These are phyloP conservation scores for Arvicanthis niloticus DNA, from an alignment of 2,113 vertebrate genomes.

Conservation along the genomic window DNA sequence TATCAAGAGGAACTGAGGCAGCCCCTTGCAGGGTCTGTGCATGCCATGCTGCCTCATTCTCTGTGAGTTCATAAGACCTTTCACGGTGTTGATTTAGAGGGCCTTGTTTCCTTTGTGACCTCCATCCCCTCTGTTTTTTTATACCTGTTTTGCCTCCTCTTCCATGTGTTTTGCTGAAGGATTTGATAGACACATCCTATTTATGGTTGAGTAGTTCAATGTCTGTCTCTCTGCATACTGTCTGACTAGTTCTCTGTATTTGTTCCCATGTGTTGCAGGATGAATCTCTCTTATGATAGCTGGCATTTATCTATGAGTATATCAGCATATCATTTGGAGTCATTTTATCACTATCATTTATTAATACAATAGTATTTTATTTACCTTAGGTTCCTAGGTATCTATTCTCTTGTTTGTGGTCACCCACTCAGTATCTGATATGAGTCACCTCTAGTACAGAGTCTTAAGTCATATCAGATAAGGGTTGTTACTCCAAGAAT, in stretches of 20 bases:
- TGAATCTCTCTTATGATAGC: neutral
- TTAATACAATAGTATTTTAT: neutral
- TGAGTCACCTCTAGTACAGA: neutral
- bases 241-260: neutral
- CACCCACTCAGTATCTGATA: neutral
- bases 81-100: neutral
- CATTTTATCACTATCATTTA: neutral
- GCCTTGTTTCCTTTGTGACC: neutral
- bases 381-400: neutral
- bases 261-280: neutral
- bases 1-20: no score
- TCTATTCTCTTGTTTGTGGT: neutral
- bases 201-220: neutral
- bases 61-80: neutral
- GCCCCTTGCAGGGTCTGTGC: neutral
- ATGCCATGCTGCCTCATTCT: neutral
- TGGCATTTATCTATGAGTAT: neutral
- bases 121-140: neutral
- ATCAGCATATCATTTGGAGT: neutral
- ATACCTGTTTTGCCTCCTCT: neutral
- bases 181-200: neutral
- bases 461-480: neutral
- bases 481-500: neutral
- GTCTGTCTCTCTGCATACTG: neutral
- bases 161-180: rapidly evolving